Evolutionary conservation across 1,140 invertebrate genomes (phyloP), one percentile per base, ranked within the genome.

Genomic region (Drosophila jambulina): DNA sequence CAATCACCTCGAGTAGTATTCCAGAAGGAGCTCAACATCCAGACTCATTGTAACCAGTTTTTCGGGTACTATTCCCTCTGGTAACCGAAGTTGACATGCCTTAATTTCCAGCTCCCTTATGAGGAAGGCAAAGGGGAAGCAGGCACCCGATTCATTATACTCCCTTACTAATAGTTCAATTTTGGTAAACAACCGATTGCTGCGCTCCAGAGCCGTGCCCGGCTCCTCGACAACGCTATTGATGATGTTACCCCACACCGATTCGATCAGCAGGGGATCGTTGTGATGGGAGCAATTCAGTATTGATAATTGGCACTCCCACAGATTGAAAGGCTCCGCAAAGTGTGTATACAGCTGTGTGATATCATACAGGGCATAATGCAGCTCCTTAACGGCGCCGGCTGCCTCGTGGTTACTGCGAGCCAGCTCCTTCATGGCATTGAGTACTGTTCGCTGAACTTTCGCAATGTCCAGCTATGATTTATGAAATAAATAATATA

Each of bases 221-320:
- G 75, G 45, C n/a, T 85, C 81, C 12, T 94, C 94, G 19, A 94
- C 91, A 5, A 95, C 95, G 60, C 94, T 93, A 25, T 95, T 93
- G 48, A 97, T 95, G 38, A 97, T 96, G 85, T 97, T 96, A 42
- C 94, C 95, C 96, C 96, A 97, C 67, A 97, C 97, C 45, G 95
- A 95, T 90, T 97, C 96, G 34, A 97, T 95, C 4, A 97, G 92
- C 70, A 96, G 93, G 0, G 96, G 95, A 91, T 97, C 96, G 75
- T 96, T 96, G 92, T 97, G 96, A 27, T 96, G 96, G 2, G 96
- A 96, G 83, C 96, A 97, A 74, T 97, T 96, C 32, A 98, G 95
- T 78, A 98, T 97, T 1, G 96, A 96, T 43, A 98, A 93, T 93
- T 98, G 96, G 90, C 96, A 97, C 93, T 97, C 97, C 96, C 96